Percentiles rank a stretch among this genome's conserved stretches.
These are phyloP conservation scores for Lasioglossum oenotherae DNA, from an alignment of 2,888 invertebrate species.

Conservation along the genomic window DNA sequence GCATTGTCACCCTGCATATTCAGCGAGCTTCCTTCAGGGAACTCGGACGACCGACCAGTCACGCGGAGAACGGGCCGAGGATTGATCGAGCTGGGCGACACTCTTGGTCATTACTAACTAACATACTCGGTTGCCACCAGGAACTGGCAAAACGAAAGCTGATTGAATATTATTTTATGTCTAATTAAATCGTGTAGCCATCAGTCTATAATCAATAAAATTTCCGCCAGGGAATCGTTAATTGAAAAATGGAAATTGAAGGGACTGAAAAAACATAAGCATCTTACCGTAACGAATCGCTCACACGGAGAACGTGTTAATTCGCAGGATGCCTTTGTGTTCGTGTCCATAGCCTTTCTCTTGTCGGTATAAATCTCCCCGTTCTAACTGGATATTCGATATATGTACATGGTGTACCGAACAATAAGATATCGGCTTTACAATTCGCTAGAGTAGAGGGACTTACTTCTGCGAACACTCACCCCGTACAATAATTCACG, in stretches of 20 bases:
- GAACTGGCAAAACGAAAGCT: not conserved
- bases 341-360: not conserved
- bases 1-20: constrained; percentile 71
- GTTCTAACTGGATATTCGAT: constrained; percentile 1
- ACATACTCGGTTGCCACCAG: not conserved
- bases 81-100: constrained; percentile 18
- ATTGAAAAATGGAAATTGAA: not conserved
- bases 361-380: not conserved
- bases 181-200: not conserved
- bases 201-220: not conserved
- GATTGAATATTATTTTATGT: not conserved
- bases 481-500: not conserved
- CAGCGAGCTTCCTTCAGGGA: constrained; percentile 72
- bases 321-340: constrained; percentile 15
- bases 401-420: not conserved
- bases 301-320: not conserved
- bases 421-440: not conserved
- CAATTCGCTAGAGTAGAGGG: not conserved
- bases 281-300: not conserved
- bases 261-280: not conserved
- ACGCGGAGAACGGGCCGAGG: constrained; percentile 51
- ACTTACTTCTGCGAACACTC: not conserved
- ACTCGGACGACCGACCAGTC: constrained; percentile 74
- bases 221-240: not conserved
- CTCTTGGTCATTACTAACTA: not conserved